Base-by-base conservation (phyloP, 64 coral and sea anemone genomes). In the Hydrozoanthus tunicans region DNA sequence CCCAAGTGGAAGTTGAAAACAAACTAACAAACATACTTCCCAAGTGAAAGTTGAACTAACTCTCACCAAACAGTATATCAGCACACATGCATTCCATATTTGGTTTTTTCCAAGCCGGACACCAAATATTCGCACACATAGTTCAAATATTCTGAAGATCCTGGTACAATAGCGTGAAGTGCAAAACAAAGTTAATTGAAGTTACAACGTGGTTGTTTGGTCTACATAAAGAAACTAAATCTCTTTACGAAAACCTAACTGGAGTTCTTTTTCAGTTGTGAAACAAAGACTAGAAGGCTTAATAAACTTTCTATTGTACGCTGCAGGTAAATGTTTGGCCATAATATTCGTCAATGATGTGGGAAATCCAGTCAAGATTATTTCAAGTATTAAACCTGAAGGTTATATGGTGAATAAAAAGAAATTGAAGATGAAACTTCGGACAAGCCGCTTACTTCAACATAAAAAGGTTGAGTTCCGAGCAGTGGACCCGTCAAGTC, bases 311-410 rank as follows among this genome's bases (percentile, higher is more conserved):
- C 7, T 88, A 8, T 60, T 9, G 6, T 8, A 61, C 54, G 5
- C 43, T 74, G 0, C 68, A 88, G 84, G 68, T 24, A 32, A 74
- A 88, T 88, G 84, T 7, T 7, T 88, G 70, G 84, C 84, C 17
- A 51, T 88, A 23, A 15, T 3, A 6, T 88, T 88, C 24, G 68
- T 88, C n/a, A 88, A 88, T 7, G 70, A 88, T 26, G 84, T 88
- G 1, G 84, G 69, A 23, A 58, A 75, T 13, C 84, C 84, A 12
- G 9, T 88, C 68, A 88, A 88, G 69, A 88, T 88, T 15, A 51
- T 59, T 56, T 88, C 84, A 3, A 88, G 68, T 57, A 3, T 88
- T 14, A 74, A 88, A 51, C 84, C 84, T 17, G n/a, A 88, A 58
- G 84, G 69, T 74, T 88, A 88, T 15, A 6, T 60, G 32, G 68